Conservation (phyloP, 2,888 invertebrate species). For the Heliconius hortense region DNA sequence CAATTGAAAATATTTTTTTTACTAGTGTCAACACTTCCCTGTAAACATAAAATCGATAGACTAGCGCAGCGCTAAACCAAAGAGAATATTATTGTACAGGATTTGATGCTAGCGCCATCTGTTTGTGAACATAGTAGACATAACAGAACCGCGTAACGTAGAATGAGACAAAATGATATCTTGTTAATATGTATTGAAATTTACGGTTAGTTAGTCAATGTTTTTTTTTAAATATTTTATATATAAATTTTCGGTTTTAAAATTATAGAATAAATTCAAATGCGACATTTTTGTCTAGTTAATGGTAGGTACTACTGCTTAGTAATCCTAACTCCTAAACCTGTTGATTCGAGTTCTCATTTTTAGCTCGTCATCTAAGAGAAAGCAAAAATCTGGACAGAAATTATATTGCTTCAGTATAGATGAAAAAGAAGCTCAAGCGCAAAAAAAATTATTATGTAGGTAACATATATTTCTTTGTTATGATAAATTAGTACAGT, state of each 20-base stretch:
- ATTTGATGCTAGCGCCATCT: conserved; percentile 63
- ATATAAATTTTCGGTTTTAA: too few species aligned
- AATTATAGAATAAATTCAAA: too few species aligned
- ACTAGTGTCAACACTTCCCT: conserved; percentile 61
- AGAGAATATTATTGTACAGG: conserved; percentile 55
- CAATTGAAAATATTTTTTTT: conserved; percentile 55
- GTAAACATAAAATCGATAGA: conserved; percentile 72
- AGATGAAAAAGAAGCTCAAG: background rate
- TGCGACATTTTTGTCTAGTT: too few species aligned
- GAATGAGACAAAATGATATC: background rate
- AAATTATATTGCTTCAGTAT: background rate
- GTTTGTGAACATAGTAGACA: conserved; percentile 35
- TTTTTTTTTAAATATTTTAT: background rate
- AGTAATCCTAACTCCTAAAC: too few species aligned
- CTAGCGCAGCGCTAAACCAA: conserved; percentile 74
- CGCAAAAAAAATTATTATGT: background rate
- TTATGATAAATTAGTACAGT: too few species aligned
- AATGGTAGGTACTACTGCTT: too few species aligned
- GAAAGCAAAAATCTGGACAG: background rate
- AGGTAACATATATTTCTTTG: background rate
- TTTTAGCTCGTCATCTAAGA: background rate
- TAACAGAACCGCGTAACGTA: background rate
- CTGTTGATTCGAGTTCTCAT: background rate
- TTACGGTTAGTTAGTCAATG: background rate
- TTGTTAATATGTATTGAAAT: background rate